Evolutionary conservation across 2,888 invertebrate species (phyloP).

Genomic region (Andrena bicolor): DNA sequence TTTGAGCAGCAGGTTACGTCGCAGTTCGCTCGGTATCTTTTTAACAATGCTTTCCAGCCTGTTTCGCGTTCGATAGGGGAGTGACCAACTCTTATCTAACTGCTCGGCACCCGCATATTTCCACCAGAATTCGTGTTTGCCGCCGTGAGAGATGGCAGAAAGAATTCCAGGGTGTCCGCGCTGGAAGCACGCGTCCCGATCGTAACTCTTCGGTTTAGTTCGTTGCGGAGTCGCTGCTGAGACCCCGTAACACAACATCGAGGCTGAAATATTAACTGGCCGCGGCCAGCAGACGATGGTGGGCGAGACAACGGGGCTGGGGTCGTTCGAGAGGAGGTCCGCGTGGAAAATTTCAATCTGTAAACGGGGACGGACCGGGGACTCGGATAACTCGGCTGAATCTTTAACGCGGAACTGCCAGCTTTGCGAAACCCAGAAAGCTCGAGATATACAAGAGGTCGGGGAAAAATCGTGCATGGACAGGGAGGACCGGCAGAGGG

Average conservation of each 20-base stretch:
- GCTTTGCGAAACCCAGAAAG: slow-evolving; percentile 49
- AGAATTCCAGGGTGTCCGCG: not conserved
- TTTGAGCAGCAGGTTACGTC: not conserved
- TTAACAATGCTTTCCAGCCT: not conserved
- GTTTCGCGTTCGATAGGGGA: too few relatives aligned
- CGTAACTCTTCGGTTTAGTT: not conserved
- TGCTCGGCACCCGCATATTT: not conserved
- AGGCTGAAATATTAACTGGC: slow-evolving; percentile 51
- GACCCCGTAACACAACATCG: slow-evolving; percentile 10
- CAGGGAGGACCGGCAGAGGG: slow-evolving; percentile 12
- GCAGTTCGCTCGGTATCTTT: not conserved
- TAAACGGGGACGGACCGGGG: slow-evolving; percentile 54
- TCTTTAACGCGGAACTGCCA: slow-evolving; percentile 82
- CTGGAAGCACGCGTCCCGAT: not conserved
- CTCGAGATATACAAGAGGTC: slow-evolving; percentile 36
- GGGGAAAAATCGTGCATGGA: slow-evolving; percentile 48
- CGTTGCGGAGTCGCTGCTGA: not conserved
- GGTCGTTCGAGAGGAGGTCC: slow-evolving; percentile 48
- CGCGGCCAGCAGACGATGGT: slow-evolving; percentile 37
- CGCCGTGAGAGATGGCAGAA: not conserved
- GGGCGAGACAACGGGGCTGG: not conserved
- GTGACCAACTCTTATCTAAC: too few relatives aligned
- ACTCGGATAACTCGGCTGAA: slow-evolving; percentile 83
- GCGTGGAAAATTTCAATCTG: slow-evolving; percentile 84
- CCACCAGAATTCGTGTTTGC: not conserved